A percentile compares a stretch with the other conserved stretches of the same genome.
These are phyloP conservation scores for Scalopus aquaticus DNA, from an alignment of 2,113 vertebrate genomes.

Conservation along the genomic window DNA sequence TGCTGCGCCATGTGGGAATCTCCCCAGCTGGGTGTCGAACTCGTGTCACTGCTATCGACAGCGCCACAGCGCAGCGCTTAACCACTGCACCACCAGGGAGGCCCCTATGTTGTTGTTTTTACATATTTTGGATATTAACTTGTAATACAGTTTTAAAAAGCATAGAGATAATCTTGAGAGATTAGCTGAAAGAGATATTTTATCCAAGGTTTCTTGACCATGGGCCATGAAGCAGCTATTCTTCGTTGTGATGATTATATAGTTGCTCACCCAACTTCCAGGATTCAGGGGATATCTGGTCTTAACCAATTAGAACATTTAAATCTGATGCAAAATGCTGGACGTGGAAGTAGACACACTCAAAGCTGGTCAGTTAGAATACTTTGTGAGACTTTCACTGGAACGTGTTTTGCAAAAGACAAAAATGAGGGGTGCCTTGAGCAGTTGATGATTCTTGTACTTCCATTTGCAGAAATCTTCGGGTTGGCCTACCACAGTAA, in stretches of 20 bases:
- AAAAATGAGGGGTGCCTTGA: background rate
- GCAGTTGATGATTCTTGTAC: background rate
- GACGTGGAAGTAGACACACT: background rate
- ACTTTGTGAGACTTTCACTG: background rate
- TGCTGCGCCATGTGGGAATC: no score
- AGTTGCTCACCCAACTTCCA: background rate
- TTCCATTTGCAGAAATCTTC: background rate
- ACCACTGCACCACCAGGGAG: no score
- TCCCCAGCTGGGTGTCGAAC: no score
- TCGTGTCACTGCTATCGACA: no score
- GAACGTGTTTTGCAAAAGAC: background rate
- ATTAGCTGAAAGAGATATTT: background rate
- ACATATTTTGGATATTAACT: no score
- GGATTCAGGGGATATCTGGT: background rate
- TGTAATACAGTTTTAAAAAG: background rate
- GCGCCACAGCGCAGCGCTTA: no score
- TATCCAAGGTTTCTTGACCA: background rate
- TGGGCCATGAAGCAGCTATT: background rate
- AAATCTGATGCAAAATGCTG: no score
- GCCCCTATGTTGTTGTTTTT: no score
- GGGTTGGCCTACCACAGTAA: background rate
- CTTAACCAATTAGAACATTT: background rate
- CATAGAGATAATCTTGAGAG: background rate
- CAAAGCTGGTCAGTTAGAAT: background rate
- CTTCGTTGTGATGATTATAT: background rate